These are phyloP conservation scores for Ictidomys tridecemlineatus DNA, from an alignment of 2,113 vertebrate species.

Conservation along the genomic window DNA sequence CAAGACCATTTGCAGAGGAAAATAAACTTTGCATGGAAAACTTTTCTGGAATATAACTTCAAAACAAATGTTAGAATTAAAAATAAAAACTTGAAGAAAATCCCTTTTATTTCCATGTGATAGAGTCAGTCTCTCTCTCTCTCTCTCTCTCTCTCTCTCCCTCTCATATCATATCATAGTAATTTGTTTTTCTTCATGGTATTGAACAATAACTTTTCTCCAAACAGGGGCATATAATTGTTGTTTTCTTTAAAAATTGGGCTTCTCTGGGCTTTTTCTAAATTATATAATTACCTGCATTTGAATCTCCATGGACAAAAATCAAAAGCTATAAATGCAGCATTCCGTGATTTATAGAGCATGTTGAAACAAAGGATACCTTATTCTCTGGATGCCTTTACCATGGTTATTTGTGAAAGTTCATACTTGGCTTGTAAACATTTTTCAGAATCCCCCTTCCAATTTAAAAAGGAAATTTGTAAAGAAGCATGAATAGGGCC, in stretches of 20 bases:
- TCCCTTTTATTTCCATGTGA: not conserved
- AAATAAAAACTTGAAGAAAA: not conserved
- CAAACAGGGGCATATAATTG: not conserved
- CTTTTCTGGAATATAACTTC: not conserved
- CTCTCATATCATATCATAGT: not conserved
- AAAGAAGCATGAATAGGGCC: not conserved
- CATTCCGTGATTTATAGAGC: conserved; percentile 16
- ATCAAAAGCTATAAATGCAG: not conserved
- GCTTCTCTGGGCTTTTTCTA: not conserved
- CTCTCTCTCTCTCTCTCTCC: not conserved
- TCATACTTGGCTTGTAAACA: not conserved
- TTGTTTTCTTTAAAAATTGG: conserved; percentile 48
- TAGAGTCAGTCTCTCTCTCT: not conserved
- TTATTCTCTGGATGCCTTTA: not conserved
- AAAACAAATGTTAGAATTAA: not conserved
- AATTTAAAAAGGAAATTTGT: not conserved
- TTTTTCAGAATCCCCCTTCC: conserved; percentile 13
- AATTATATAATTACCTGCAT: conserved; percentile 43
- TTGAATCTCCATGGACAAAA: conserved; percentile 64
- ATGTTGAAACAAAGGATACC: conserved; percentile 29
- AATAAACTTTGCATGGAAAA: conserved; percentile 13
- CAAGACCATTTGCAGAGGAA: not conserved
- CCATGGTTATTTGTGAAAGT: conserved; percentile 21
- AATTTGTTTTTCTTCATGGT: not conserved
- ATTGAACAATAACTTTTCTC: not conserved